Percentiles rank a stretch among this genome's conserved stretches.
Conservation (phyloP, 1,140 invertebrate species). For the Parasteatoda tepidariorum region DNA sequence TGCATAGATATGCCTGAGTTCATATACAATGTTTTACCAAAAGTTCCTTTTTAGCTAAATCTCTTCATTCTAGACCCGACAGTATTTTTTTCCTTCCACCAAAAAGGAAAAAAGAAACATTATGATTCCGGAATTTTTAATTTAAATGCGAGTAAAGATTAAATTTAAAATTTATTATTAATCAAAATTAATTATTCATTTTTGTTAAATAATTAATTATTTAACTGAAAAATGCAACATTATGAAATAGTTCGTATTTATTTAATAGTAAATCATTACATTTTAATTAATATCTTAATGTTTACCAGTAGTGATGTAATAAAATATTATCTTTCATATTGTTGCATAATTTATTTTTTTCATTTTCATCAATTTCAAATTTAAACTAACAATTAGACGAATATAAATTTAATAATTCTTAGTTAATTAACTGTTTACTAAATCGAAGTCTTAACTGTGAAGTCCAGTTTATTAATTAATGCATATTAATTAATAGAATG, state of each 20-base stretch:
- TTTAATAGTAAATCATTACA: not conserved
- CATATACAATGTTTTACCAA: too few species aligned
- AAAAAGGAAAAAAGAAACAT: not conserved
- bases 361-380: not conserved
- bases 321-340: not conserved
- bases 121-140: not conserved
- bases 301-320: not conserved
- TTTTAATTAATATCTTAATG: not conserved
- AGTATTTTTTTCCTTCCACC: not conserved
- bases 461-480: too few species aligned
- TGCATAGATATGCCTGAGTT: slow-evolving; percentile 13
- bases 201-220: not conserved
- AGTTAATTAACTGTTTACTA: not conserved
- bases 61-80: not conserved
- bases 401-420: not conserved
- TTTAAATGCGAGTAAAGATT: not conserved
- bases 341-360: not conserved
- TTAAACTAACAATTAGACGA: not conserved
- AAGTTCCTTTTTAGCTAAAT: not conserved
- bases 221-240: not conserved
- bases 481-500: too few species aligned
- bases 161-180: not conserved
- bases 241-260: not conserved
- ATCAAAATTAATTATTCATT: not conserved
- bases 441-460: too few species aligned